Base-by-base conservation (phyloP, 1,140 invertebrate genomes). In the Drosophila athabasca region DNA sequence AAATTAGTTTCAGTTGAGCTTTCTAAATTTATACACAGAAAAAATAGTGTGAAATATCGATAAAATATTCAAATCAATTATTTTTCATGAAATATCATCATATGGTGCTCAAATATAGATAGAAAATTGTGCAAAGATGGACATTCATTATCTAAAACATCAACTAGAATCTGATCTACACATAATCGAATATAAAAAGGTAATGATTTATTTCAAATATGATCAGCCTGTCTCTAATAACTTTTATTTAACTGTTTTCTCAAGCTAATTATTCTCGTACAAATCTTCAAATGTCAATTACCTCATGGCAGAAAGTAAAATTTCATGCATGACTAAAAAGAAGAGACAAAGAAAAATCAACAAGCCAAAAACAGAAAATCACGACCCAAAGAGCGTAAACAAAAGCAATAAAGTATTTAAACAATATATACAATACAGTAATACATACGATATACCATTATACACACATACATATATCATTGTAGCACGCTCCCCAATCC, bases 301-400 rank as follows among this genome's bases (percentile, higher is more conserved):
- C n/a, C 49, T 54, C 49, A 59, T 17, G 31, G 35, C 46, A 52
- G 55, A 31, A 31, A 6, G n/a, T 29, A 48, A 64, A 45, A 45
- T 41, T 67, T 48, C 45, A 60, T 52, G 60, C 57, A 41, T 41
- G 39, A 19, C 43, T 46, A 8, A 49, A 29, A 44, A 29, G 19
- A 65, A 57, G 31, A 29, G n/a, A 48, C 22, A 62, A 64, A 58
- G 43, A 57, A 41, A 19, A 19, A 61, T 61, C 54, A 61, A 61
- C 29, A 39, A 62, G 51, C 13, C 8, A 13, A 55, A 35, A 35
- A 43, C 15, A 55, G 35, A 39, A 48, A 54, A 68, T 64, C 49
- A 68, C 44, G 66, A 5, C 26, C 17, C 44, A 54, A 70, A 45
- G 24, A 55, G 7, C 15, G 29, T 55, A 54, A 39, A 48, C 48